Evolutionary conservation across 2,888 invertebrate species (phyloP), one percentile per base, ranked within the genome.

Genomic region (Tanytarsus gracilentus): DNA sequence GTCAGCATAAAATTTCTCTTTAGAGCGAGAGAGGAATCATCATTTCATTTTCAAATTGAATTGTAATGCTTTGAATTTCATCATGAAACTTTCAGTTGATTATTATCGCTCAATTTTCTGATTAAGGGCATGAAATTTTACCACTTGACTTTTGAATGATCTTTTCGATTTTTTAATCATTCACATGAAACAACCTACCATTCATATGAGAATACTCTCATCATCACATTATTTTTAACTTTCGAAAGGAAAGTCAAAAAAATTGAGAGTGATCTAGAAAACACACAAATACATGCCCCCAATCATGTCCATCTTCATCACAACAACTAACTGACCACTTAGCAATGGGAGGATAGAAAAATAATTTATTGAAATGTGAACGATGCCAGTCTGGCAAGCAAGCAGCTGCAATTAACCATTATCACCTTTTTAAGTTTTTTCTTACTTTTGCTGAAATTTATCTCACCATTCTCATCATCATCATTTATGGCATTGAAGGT

Each of bases 1-100:
- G 40, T 56, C 55, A 56, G 55, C 55, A 56, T 4, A 56, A 53
- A 52, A 53, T 18, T 36, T 36, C 36, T 36, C 36, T 14, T 36
- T 16, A 14, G 36, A 18, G 4, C 3, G 7, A 4, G 7, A 11
- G 9, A 18, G 29, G 25, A 16, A 27, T 29, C 9, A 11, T 18
- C 18, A n/a, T 29, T 29, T 16, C 18, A 16, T 27, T 30, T 21
- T 40, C 27, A n/a, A 36, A 36, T 51, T 44, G 44, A 51, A 14
- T 51, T 51, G 29, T 51, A 51, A 30, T 51, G 29, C 18, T 51
- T 51, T 51, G 14, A 27, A 50, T 18, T 49, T 18, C 26, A 27
- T 49, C 49, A 44, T 49, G 49, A 29, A 29, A 29, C 29, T 29
- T 39, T 39, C 39, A 39, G 11, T 6, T 16, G 44, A 44, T 44